Base-by-base conservation (phyloP, 2,888 invertebrate species). In the Sycophila texana region DNA sequence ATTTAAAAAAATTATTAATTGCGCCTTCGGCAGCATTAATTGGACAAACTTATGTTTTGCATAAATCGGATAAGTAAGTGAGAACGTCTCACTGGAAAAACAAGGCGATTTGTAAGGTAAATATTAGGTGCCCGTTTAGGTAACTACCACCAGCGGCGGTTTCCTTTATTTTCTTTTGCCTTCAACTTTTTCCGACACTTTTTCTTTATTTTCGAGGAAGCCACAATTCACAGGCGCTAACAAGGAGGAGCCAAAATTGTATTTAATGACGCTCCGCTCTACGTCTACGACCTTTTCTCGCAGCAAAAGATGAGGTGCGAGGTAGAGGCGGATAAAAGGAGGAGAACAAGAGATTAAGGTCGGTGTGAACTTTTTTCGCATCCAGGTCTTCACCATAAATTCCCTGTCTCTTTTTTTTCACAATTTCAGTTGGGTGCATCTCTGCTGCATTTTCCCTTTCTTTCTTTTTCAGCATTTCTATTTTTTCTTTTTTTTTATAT, bases 241-340 rank as follows among this genome's bases (percentile, higher is more conserved):
- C 86, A 87, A 87, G 86, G 86, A 85, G 86, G 82, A 79, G 82
- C 77, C 47, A 83, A 86, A 87, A 86, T 86, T 86, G 85, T 85
- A 84, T 82, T 86, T 86, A 86, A 87, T 87, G 86, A 85, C 83
- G 83, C 84, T 82, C 26, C 2, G 83, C 83, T 84, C 67, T 61
- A 86, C 87, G 86, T 87, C 86, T 86, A 39, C 63, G 63, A 18
- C 16, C 53, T 53, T 53, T 53, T 53, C n/a, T n/a, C 53, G 16
- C 57, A 67, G 18, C 61, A 57, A 71, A 30, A 66, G 66, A 73
- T 16, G 71, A 79, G 74, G 71, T 75, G 74, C 65, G 79, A 79
- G 74, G 51, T 61, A 74, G 55, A 68, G 72, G 77, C 77, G 77
- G 68, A 61, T 2, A 22, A 22, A 14, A 60, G 20, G 26, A 22